phyloP scores from a whole-genome alignment of 2,113 vertebrate species.

The Chlorodrepanis virens region DNA sequence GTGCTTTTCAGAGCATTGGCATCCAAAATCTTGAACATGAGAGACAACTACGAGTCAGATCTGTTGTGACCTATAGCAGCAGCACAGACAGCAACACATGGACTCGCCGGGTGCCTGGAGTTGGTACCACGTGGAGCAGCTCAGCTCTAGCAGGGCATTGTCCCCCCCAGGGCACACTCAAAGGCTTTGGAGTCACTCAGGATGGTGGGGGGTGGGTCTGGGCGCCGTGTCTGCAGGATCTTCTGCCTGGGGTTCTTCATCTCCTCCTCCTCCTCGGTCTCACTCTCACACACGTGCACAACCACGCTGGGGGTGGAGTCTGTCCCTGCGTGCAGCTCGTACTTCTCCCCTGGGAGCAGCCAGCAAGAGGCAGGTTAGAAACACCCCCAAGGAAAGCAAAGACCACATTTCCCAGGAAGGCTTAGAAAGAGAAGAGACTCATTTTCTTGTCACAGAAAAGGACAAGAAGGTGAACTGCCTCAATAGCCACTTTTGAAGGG shows the following conservation, averaged over 20 bases:
- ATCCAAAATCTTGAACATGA: slow-evolving; percentile 38
- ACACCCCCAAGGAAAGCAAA: neutral
- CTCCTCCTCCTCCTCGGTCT: slow-evolving; percentile 87
- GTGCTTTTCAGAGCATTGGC: slow-evolving; percentile 65
- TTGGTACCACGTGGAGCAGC: neutral
- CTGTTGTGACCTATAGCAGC: slow-evolving; percentile 41
- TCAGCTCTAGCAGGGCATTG: neutral
- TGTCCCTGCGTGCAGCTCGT: slow-evolving; percentile 94
- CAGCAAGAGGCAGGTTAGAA: neutral
- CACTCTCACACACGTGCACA: slow-evolving; percentile 96
- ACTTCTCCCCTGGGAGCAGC: slow-evolving; percentile 86
- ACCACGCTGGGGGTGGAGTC: slow-evolving; percentile 97
- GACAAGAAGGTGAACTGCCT: neutral
- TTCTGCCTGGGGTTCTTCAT: slow-evolving; percentile 83
- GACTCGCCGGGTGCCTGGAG: neutral
- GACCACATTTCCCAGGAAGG: neutral
- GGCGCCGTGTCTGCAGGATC: slow-evolving; percentile 92
- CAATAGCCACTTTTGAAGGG: neutral
- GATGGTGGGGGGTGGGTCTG: slow-evolving; percentile 77
- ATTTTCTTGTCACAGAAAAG: neutral
- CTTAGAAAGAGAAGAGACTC: neutral
- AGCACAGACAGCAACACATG: neutral
- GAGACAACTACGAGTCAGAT: slow-evolving; percentile 53
- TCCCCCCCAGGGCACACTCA: slow-evolving; percentile 8
- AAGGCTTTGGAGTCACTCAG: slow-evolving; percentile 60